These are phyloP conservation scores for Haliaeetus leucogaster DNA, from an alignment of 2,113 vertebrate genomes.

Conservation along the genomic window DNA sequence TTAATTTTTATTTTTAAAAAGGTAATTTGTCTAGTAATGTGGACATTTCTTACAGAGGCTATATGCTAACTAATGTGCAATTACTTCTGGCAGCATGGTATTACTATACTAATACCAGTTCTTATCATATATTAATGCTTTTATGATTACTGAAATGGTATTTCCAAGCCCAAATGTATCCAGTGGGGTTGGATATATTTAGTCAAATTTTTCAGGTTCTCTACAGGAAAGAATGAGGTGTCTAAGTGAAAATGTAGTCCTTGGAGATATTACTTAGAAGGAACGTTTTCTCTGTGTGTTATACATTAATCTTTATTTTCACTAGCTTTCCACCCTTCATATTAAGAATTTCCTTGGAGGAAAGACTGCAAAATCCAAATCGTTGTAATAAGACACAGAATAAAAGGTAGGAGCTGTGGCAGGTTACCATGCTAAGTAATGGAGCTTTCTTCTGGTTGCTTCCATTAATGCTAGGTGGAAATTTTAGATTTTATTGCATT, in stretches of 20 bases:
- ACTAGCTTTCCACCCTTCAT: background rate
- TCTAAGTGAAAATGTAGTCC: background rate
- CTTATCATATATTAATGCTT: conserved; percentile 54
- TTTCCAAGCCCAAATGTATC: conserved; percentile 50
- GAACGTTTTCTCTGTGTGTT: background rate
- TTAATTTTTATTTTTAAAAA: conserved; percentile 58
- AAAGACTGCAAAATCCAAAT: background rate
- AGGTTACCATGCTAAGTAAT: background rate
- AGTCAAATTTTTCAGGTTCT: conserved; percentile 52
- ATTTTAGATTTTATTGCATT: background rate
- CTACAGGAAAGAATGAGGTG: background rate
- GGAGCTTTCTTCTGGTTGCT: background rate
- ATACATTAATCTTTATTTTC: background rate
- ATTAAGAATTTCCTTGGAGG: background rate
- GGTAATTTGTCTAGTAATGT: conserved; percentile 54
- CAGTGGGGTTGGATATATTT: conserved; percentile 54
- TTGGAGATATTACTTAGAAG: background rate
- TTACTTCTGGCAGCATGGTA: conserved; percentile 35
- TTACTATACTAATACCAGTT: background rate
- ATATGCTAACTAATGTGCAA: conserved; percentile 45
- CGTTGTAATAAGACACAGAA: background rate
- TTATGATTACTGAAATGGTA: conserved; percentile 58
- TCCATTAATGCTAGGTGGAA: background rate
- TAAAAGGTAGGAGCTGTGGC: background rate
- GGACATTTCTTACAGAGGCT: conserved; percentile 41